These are phyloP conservation scores for Eurystomus glaucurus DNA, from an alignment of 2,797 vertebrate species.

Conservation along the genomic window DNA sequence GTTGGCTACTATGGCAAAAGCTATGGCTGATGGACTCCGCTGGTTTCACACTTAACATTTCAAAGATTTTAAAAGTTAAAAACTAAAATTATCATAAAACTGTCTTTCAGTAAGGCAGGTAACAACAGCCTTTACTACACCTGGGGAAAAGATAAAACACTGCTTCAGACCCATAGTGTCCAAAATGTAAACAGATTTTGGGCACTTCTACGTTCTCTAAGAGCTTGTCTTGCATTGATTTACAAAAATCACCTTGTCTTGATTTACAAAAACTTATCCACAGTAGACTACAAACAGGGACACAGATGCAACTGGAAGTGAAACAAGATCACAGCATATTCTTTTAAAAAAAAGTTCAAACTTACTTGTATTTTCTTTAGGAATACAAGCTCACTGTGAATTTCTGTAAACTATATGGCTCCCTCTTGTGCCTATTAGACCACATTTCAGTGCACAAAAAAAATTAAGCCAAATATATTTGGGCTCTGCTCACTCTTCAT, in stretches of 20 bases:
- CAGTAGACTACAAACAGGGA: neutral
- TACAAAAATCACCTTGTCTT: neutral
- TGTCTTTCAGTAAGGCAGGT: neutral
- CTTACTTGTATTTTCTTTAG: conserved; percentile 5
- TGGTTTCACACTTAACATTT: neutral
- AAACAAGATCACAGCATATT: neutral
- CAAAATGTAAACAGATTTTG: neutral
- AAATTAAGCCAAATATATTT: neutral
- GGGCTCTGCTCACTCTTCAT: neutral
- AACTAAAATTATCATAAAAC: neutral
- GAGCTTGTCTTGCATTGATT: neutral
- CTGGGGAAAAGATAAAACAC: neutral
- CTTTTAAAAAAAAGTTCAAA: neutral
- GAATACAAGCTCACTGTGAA: neutral
- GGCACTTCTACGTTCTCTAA: neutral
- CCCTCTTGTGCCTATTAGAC: conserved; percentile 76
- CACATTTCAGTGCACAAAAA: conserved; percentile 60
- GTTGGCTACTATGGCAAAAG: neutral
- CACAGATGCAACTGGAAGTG: neutral
- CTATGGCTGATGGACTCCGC: neutral
- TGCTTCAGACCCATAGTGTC: neutral
- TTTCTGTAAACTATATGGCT: conserved; percentile 69
- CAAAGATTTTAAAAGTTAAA: neutral
- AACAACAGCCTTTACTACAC: neutral
- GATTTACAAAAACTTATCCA: conserved; percentile 16